These are phyloP conservation scores for Furcifer pardalis DNA, from an alignment of 2,797 vertebrate genomes.

Conservation along the genomic window DNA sequence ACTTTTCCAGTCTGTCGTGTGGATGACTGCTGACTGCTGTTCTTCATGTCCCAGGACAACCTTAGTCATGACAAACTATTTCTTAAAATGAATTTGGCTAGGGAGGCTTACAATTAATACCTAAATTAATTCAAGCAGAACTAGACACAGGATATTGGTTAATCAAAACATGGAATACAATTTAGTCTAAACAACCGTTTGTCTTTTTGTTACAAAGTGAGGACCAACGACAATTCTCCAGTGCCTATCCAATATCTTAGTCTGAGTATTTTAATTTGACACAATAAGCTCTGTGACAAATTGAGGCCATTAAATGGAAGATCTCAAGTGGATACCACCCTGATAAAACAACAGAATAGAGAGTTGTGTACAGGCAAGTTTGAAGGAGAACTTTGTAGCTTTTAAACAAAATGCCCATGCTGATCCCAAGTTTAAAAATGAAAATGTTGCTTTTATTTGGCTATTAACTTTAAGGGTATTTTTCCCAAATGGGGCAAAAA, in stretches of 20 bases:
- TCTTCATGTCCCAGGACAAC: slow-evolving; percentile 23
- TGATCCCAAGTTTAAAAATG: background rate
- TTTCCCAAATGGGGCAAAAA: no score
- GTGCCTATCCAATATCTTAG: background rate
- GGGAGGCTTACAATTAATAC: slow-evolving; percentile 39
- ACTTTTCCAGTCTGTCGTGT: background rate
- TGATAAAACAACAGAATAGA: background rate
- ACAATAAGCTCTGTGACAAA: background rate
- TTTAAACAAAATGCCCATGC: background rate
- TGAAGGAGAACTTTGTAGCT: background rate
- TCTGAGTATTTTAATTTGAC: background rate
- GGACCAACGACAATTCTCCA: background rate
- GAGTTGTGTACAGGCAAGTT: background rate
- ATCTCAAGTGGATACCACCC: background rate
- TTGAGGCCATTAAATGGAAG: background rate
- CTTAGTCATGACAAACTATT: slow-evolving; percentile 36
- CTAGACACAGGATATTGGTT: background rate
- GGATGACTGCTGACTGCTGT: slow-evolving; percentile 10
- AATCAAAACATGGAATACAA: accelerated
- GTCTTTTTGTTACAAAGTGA: background rate
- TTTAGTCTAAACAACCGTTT: background rate
- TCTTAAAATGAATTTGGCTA: slow-evolving; percentile 27
- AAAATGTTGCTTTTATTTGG: no score
- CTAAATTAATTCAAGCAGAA: slow-evolving; percentile 35
- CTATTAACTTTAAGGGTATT: no score